Base-by-base conservation (phyloP, 1,140 invertebrate species). In the Bombus balteatus region DNA sequence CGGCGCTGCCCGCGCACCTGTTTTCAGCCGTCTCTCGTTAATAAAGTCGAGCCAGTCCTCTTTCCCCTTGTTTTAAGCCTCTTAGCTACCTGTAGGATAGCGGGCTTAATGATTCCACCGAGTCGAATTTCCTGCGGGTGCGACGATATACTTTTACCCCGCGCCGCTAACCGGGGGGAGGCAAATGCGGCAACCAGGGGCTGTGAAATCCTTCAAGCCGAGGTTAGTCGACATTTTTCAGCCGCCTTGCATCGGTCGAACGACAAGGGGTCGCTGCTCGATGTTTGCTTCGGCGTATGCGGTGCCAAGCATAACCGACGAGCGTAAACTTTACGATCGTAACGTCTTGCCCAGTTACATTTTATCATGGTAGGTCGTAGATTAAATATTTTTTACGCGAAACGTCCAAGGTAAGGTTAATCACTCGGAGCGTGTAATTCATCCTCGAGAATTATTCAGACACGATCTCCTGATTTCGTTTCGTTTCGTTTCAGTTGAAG, bases 11-110 rank as follows among this genome's bases (percentile, higher is more conserved):
- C 15, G 39, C 25, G n/a, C 34, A 47, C 77, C 77, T 37, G 62
- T 47, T 34, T 28, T 25, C 62, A 79, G 62, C 66, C 59, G 72
- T 83, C 37, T 72, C 86, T 83, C 86, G 75, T 87, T 88, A 87
- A 75, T 76, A 81, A 75, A 78, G 66, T 32, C 71, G 47, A 65
- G 41, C 37, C 74, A n/a, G 47, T n/a, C n/a, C 62, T n/a, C 39
- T 47, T 22, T 4, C 41, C 41, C 66, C 59, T 75, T 37, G 71
- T 75, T 80, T 72, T 82, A 74, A 90, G 82, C 82, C 82, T 75
- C 82, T 89, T 82, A 87, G 57, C 39, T 57, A 73, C 72, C 77
- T 75, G 84, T 41, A 73, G 59, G 79, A 74, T 73, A 28, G 41
- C 59, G 66, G 71, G 66, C 68, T 89, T 82, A 77, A 88, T 37